phyloP scores from a whole-genome alignment of 2,113 vertebrate species.

The Leptobrachium ailaonicum region DNA sequence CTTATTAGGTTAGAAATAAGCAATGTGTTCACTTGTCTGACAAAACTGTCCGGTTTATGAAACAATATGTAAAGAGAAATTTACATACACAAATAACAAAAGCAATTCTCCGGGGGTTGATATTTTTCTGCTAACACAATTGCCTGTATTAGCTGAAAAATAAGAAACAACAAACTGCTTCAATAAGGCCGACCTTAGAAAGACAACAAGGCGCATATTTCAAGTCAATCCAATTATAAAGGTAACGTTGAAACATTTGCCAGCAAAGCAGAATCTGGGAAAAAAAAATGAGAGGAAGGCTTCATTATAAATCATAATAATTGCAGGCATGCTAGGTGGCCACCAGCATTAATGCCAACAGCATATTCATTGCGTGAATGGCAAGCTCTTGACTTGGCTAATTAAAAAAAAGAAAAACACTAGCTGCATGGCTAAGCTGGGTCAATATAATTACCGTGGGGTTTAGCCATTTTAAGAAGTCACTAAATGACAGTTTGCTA shows the following conservation, averaged over 20 bases:
- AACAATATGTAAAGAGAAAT: slow-evolving; percentile 44
- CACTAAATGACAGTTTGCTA: too few species aligned
- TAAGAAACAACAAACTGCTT: not conserved
- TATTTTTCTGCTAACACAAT: slow-evolving; percentile 33
- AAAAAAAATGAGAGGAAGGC: slow-evolving; percentile 14
- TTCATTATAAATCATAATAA: slow-evolving; percentile 44
- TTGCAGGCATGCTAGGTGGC: slow-evolving; percentile 31
- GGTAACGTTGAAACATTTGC: slow-evolving; percentile 44
- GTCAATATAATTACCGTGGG: not conserved
- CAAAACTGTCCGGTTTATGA: slow-evolving; percentile 48
- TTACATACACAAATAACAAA: slow-evolving; percentile 43
- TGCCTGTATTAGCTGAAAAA: slow-evolving; percentile 17
- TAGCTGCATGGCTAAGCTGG: not conserved
- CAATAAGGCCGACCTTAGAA: not conserved
- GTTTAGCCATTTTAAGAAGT: not conserved
- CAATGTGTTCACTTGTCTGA: slow-evolving; percentile 31
- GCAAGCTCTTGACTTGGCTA: not conserved
- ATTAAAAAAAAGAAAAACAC: not conserved
- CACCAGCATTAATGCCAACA: slow-evolving; percentile 22
- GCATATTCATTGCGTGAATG: slow-evolving; percentile 18
- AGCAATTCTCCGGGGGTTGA: slow-evolving; percentile 31
- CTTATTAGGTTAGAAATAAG: slow-evolving; percentile 42
- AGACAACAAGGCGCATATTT: slow-evolving; percentile 35
- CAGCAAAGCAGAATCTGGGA: slow-evolving; percentile 22
- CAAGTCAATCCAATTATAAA: slow-evolving; percentile 49